Evolutionary conservation across 2,888 invertebrate genomes (phyloP).

Genomic region (Brenthis daphne): DNA sequence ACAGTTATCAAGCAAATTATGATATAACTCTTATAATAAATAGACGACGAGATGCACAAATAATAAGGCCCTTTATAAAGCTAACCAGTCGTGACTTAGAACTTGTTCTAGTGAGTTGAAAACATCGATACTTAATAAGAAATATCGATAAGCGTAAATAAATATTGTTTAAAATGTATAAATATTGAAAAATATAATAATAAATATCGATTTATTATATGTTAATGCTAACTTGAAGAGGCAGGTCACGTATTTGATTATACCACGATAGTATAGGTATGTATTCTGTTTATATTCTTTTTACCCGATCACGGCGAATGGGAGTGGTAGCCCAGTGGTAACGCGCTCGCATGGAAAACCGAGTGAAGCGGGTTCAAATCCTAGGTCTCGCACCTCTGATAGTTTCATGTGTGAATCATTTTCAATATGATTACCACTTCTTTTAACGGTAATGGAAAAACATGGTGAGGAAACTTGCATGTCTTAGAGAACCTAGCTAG

Average conservation of each 20-base stretch:
- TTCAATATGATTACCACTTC: no score
- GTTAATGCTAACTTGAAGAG: not conserved
- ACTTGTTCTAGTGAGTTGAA: constrained; percentile 58
- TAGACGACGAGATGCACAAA: constrained; percentile 55
- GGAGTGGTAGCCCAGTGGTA: no score
- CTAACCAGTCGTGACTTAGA: constrained; percentile 73
- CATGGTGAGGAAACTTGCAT: no score
- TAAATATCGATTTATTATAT: not conserved
- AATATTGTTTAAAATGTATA: not conserved
- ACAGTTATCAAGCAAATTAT: constrained; percentile 24
- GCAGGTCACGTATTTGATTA: not conserved
- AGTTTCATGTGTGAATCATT: no score
- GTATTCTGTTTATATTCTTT: not conserved
- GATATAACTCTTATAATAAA: constrained; percentile 41
- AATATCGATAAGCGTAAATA: not conserved
- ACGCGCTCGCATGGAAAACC: no score
- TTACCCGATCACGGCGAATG: not conserved
- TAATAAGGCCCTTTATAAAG: constrained; percentile 70
- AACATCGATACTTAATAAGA: not conserved
- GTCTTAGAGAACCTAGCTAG: no score
- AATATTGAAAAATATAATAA: not conserved
- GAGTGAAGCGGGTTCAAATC: no score
- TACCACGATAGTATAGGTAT: not conserved
- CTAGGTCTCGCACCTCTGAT: no score
- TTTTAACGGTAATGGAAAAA: no score